Percentiles rank a stretch among this genome's conserved stretches.
These are phyloP conservation scores for Mobula birostris DNA, from an alignment of 2,113 vertebrate genomes.

Conservation along the genomic window DNA sequence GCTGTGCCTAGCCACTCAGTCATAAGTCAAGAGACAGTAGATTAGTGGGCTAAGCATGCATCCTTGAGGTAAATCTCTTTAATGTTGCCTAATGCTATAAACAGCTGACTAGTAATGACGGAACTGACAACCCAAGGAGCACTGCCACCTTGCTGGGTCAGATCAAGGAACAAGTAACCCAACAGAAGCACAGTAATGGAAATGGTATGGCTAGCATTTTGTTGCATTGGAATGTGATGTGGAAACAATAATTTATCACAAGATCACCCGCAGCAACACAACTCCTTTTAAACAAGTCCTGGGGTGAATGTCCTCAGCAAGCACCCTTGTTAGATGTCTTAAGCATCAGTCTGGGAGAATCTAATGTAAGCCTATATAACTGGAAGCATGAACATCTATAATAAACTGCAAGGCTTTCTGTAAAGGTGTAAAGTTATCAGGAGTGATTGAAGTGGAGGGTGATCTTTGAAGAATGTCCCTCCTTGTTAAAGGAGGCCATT, in stretches of 20 bases:
- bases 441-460: not conserved
- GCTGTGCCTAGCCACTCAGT: too few relatives aligned
- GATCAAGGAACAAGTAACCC: not conserved
- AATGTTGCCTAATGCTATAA: not conserved
- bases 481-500: slow-evolving; percentile 27
- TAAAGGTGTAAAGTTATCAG: slow-evolving; percentile 18
- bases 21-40: too few relatives aligned
- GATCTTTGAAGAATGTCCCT: slow-evolving; percentile 36
- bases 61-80: too few relatives aligned
- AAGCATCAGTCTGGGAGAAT: not conserved
- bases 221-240: not conserved
- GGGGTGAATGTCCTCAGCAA: not conserved
- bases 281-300: not conserved
- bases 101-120: not conserved
- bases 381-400: not conserved
- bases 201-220: not conserved
- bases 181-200: not conserved
- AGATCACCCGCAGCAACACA: not conserved
- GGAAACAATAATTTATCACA: not conserved
- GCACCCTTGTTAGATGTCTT: not conserved
- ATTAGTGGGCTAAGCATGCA: too few relatives aligned
- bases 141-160: not conserved
- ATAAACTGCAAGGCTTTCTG: not conserved
- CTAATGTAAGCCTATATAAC: not conserved
- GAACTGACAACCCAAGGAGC: not conserved